Base-by-base conservation (phyloP, 2,113 vertebrate species). In the Ahaetulla prasina region DNA sequence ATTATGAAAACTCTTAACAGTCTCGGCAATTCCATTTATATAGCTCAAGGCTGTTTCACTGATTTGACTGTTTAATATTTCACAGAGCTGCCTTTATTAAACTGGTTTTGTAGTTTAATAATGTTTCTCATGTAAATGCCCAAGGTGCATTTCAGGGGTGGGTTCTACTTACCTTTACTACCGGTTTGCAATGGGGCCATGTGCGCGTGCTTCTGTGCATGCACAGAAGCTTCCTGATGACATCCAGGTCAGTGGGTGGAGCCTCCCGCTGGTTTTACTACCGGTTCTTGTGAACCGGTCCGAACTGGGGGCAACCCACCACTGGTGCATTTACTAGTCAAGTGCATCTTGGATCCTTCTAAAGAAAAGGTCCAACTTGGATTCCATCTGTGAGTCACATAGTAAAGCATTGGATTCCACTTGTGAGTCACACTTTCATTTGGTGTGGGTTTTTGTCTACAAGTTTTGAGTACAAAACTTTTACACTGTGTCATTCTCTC, bases 11-110 rank as follows among this genome's bases (percentile, higher is more conserved):
- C 22, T 23, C 4, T 43, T 88, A 85, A 85, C 55, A 45, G n/a
- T 57, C 20, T 18, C 0, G 1, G 27, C 12, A 89, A 27, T 52
- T 95, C 45, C 10, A 68, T 89, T 95, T 85, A 50, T 86, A 27
- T 45, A 84, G 30, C 11, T 54, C 35, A 95, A 91, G 43, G 1
- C 9, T 49, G 1, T 87, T 95, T 93, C 35, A 39, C 86, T 84
- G 89, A 49, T 95, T 93, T 93, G 93, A 91, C 35, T 39, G 74
- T 80, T 80, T 43, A 39, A 80, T 80, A 80, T 80, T 80, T 80
- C 18, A 80, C 18, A 43, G 35, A 39, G 35, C 35, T 43, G 74
- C 18, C 74, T 80, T 80, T 43, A 43, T 80, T 80, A 80, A 80
- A 80, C 74, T 80, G 74, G 16, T 39, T 43, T 39, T 80, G 35